These are phyloP conservation scores for Scortum barcoo DNA, from an alignment of 2,113 vertebrate genomes.

Conservation along the genomic window DNA sequence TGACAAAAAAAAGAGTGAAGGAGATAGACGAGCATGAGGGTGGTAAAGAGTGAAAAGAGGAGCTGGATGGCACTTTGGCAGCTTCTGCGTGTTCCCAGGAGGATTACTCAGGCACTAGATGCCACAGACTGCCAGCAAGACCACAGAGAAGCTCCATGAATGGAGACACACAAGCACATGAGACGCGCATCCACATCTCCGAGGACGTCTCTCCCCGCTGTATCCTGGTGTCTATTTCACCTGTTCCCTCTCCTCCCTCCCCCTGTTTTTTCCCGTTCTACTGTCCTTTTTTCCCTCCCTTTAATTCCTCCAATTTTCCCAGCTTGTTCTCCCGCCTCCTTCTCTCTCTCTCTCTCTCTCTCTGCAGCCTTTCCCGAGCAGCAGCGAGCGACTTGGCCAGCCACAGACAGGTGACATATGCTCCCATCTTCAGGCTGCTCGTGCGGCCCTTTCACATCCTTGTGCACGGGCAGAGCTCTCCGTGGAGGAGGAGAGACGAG, in stretches of 20 bases:
- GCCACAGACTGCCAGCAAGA: conserved; percentile 72
- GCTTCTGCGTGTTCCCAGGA: conserved; percentile 83
- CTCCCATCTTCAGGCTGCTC: conserved; percentile 23
- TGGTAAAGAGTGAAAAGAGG: conserved; percentile 72
- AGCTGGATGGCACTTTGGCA: conserved; percentile 84
- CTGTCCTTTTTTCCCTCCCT: conserved; percentile 11
- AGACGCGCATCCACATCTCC: conserved; percentile 16
- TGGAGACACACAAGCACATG: conserved; percentile 45
- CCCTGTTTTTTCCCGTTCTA: neutral
- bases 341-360: neutral
- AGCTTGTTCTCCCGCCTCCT: neutral
- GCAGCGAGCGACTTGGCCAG: conserved; percentile 28
- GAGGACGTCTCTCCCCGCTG: conserved; percentile 1
- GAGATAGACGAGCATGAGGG: conserved; percentile 55
- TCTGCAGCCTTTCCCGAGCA: conserved; percentile 9
- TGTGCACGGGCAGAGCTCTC: conserved; percentile 1
- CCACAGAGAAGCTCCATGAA: conserved; percentile 70
- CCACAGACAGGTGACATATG: conserved; percentile 65
- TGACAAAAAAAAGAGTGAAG: conserved; percentile 43
- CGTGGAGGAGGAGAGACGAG: neutral
- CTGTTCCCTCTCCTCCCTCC: conserved; percentile 19
- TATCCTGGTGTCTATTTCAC: conserved; percentile 40
- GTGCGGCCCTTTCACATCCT: conserved; percentile 21
- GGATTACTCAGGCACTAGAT: conserved; percentile 83
- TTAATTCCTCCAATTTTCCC: conserved; percentile 7